Evolutionary conservation across 2,888 invertebrate species (phyloP).

Genomic region (Zaprionus bogoriensis): DNA sequence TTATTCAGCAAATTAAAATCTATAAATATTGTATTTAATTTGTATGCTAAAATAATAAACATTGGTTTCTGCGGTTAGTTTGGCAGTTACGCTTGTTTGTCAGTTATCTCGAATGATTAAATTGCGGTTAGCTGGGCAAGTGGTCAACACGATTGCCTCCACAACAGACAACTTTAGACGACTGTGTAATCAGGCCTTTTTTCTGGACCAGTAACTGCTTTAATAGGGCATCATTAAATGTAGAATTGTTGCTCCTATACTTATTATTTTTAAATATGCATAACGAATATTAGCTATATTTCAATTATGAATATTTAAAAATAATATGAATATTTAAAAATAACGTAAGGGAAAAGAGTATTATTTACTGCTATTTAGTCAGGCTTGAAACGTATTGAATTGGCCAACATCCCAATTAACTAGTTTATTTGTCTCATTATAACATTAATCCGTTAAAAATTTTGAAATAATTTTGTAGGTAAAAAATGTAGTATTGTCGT

Average conservation of each 20-base stretch:
- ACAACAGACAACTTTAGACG: conserved; percentile 15
- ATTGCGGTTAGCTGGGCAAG: conserved; percentile 56
- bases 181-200: conserved; percentile 40
- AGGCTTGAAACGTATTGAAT: no score
- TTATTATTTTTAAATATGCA: neutral
- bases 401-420: no score
- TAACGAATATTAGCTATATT: no score
- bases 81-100: conserved; percentile 40
- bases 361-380: no score
- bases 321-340: no score
- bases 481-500: no score
- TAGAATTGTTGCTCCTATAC: neutral
- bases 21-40: conserved; percentile 72
- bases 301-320: no score
- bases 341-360: no score
- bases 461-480: no score
- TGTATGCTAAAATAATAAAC: conserved; percentile 75
- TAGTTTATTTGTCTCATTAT: no score
- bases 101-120: conserved; percentile 59
- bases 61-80: conserved; percentile 63
- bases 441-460: no score
- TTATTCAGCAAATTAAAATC: conserved; percentile 61
- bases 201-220: conserved; percentile 4
- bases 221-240: neutral
- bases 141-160: conserved; percentile 36